Evolutionary conservation across 2,113 vertebrate species (phyloP).

Genomic region (Felis chaus): DNA sequence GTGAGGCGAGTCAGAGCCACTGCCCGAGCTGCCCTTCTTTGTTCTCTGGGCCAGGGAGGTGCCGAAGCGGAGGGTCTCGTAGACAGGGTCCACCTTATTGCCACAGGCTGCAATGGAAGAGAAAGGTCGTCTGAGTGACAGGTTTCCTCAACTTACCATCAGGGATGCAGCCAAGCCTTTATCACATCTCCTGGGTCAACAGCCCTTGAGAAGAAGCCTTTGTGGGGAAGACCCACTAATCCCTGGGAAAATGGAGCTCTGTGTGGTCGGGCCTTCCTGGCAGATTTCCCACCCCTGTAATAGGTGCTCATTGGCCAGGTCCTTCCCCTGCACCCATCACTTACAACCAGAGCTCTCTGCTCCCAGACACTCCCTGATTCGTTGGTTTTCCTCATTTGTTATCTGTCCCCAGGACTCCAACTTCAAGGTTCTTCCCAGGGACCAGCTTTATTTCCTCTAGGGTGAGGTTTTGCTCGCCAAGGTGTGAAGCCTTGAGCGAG

Average conservation of each 20-base stretch:
- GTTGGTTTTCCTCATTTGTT: neutral
- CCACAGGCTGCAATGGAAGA: slow-evolving; percentile 91
- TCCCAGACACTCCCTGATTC: neutral
- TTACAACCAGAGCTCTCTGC: neutral
- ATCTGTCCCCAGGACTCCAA: neutral
- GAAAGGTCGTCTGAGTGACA: slow-evolving; percentile 40
- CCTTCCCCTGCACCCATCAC: too few species aligned
- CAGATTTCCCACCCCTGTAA: rapidly evolving
- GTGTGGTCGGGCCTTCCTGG: neutral
- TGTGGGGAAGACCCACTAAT: rapidly evolving
- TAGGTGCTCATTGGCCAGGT: neutral
- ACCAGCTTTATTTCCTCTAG: neutral
- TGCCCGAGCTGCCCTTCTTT: slow-evolving; percentile 91
- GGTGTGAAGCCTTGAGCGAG: neutral
- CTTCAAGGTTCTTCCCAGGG: neutral
- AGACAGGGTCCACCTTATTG: slow-evolving; percentile 98
- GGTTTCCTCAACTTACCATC: neutral
- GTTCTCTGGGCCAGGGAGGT: slow-evolving; percentile 97
- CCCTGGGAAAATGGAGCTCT: neutral
- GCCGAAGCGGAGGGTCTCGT: slow-evolving; percentile 97
- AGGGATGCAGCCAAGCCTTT: neutral
- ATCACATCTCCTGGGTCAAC: neutral
- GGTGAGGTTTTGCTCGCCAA: neutral
- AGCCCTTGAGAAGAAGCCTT: neutral
- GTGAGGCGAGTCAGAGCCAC: slow-evolving; percentile 94